Evolutionary conservation across 2,888 invertebrate species (phyloP).

Genomic region (Sialis lutaria): DNA sequence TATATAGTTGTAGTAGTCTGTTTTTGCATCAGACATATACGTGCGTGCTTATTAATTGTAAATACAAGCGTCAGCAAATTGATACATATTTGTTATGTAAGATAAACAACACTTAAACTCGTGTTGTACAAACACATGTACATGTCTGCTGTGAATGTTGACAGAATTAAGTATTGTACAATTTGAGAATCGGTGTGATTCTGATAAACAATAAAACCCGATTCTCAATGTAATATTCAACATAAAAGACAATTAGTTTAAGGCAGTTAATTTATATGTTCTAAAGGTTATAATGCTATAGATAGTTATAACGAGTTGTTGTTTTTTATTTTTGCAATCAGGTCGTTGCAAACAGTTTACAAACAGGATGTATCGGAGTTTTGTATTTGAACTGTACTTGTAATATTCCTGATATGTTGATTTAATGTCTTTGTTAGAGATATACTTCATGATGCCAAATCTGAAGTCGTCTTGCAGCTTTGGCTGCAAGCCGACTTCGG

Average conservation of each 20-base stretch:
- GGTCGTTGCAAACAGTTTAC: neutral
- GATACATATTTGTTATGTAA: too few relatives aligned
- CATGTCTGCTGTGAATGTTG: too few relatives aligned
- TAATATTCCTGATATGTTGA: neutral
- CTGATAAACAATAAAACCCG: too few relatives aligned
- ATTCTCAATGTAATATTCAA: neutral
- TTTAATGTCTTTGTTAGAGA: neutral
- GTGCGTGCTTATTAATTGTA: too few relatives aligned
- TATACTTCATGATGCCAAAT: conserved; percentile 1
- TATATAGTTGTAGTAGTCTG: too few relatives aligned
- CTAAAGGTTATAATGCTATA: neutral
- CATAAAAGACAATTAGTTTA: neutral
- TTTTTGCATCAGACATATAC: too few relatives aligned
- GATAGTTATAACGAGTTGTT: neutral
- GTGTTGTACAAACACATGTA: too few relatives aligned
- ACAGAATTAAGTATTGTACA: too few relatives aligned
- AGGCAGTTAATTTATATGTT: neutral
- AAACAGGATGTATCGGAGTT: neutral
- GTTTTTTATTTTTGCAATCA: neutral
- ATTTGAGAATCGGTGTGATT: too few relatives aligned
- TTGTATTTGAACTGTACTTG: neutral
- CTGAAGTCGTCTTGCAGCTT: neutral
- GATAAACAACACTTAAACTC: too few relatives aligned
- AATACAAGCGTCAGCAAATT: too few relatives aligned
- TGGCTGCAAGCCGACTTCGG: neutral